Evolutionary conservation across 2,113 vertebrate species (phyloP), one percentile per base, ranked within the genome.

Genomic region (Fulmarus glacialis): DNA sequence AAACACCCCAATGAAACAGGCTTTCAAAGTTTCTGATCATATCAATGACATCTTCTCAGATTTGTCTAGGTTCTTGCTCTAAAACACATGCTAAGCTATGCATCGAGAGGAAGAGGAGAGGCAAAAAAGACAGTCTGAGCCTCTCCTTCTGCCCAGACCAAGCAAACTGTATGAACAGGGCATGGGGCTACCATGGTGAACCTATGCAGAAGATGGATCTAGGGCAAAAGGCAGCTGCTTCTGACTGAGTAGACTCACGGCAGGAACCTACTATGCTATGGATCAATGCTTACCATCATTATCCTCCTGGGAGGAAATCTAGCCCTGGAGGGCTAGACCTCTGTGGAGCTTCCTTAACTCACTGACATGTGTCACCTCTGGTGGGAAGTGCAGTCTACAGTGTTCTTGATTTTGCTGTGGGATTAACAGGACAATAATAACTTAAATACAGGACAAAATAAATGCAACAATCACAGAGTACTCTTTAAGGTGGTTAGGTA

Each of bases 1-100:
- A 67, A 15, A 0, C 8, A 60, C 7, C 12, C 7, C 38, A 42
- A 7, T 8, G 5, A 74, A 58, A 45, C 1, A 38, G 16, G 4
- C 13, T 82, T 79, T 74, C 30, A 82, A 66, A 70, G 4, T 43
- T 53, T 67, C 4, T 71, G 48, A 26, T 43, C 12, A 24, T 8
- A 38, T 4, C 9, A 29, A 29, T 48, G 36, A 24, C 3, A 20
- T 23, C 15, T 32, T 72, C 71, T 91, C 26, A 47, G 43, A 59
- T 50, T 82, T 90, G 12, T 67, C 47, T n/a, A 32, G 4, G 15
- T 53, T 74, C 13, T 2, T 29, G 8, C 17, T 59, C 21, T 88
- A 19, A 84, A 87, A 48, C 8, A 50, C 14, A 21, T 8, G 9
- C 11, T 52, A 64, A 84, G 12, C 11, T 30, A 52, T 7, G 2